These are phyloP conservation scores for Linnaemya tessellans DNA, from an alignment of 2,888 invertebrate species.

Conservation along the genomic window DNA sequence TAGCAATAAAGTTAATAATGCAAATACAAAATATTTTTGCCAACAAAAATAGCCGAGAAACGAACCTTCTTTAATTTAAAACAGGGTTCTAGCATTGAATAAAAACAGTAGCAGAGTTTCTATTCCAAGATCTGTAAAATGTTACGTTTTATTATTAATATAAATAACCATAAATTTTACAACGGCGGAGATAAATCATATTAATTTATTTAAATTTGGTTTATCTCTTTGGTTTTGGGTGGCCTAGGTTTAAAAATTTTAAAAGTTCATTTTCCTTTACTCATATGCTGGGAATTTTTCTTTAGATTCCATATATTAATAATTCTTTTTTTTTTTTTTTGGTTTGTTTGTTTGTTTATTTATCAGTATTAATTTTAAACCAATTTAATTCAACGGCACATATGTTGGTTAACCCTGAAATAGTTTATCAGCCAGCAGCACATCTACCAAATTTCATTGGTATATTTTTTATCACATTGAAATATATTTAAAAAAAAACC, in stretches of 20 bases:
- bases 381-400: constrained; percentile 43
- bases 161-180: not conserved
- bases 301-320: constrained; percentile 16
- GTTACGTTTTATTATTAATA: too few relatives aligned
- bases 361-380: constrained; percentile 13
- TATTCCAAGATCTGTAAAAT: not conserved
- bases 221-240: constrained; percentile 28
- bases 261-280: not conserved
- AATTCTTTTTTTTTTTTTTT: not conserved
- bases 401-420: constrained; percentile 59
- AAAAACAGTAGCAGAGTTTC: not conserved
- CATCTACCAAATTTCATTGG: not conserved
- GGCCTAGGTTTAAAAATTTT: too few relatives aligned
- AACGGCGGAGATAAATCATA: not conserved
- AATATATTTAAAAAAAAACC: constrained; percentile 2
- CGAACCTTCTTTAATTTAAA: too few relatives aligned
- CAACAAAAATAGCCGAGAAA: too few relatives aligned
- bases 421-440: not conserved
- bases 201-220: not conserved
- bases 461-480: constrained; percentile 9
- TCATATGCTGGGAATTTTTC: constrained; percentile 37
- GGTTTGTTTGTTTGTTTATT: too few relatives aligned
- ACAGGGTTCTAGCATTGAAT: too few relatives aligned
- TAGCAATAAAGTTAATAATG: too few relatives aligned
- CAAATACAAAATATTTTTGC: too few relatives aligned